Evolutionary conservation across 1,140 invertebrate species (phyloP).

Genomic region (Heliconius hermathena): DNA sequence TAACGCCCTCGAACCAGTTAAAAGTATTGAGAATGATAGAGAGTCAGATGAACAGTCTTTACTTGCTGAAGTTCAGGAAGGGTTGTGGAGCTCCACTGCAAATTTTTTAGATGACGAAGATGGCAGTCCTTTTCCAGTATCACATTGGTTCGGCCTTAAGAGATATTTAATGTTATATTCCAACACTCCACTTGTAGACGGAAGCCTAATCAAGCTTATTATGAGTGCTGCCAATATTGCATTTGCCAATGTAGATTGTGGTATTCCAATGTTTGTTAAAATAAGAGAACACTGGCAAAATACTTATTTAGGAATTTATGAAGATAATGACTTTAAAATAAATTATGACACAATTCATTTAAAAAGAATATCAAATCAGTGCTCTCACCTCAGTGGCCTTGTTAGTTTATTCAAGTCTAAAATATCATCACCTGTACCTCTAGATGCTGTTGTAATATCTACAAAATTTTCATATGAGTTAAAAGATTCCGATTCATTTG

Average conservation of each 20-base stretch:
- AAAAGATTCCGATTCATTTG: slow-evolving; percentile 83
- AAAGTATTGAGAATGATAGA: slow-evolving; percentile 23
- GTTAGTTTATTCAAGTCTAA: slow-evolving; percentile 91
- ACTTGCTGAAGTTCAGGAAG: slow-evolving; percentile 79
- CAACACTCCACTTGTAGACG: slow-evolving; percentile 84
- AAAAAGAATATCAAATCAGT: slow-evolving; percentile 90
- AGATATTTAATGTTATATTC: slow-evolving; percentile 92
- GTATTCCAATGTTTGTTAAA: slow-evolving; percentile 94
- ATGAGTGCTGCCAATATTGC: slow-evolving; percentile 93
- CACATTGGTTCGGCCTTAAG: slow-evolving; percentile 90
- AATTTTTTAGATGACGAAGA: slow-evolving; percentile 81
- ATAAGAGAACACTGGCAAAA: slow-evolving; percentile 90
- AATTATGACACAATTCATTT: slow-evolving; percentile 95
- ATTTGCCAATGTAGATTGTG: slow-evolving; percentile 90
- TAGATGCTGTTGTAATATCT: slow-evolving; percentile 88
- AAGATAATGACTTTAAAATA: slow-evolving; percentile 87
- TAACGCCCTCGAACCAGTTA: slow-evolving; percentile 67
- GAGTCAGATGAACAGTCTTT: slow-evolving; percentile 64
- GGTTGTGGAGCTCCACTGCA: slow-evolving; percentile 86
- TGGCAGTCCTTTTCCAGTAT: slow-evolving; percentile 82
- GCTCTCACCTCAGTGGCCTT: slow-evolving; percentile 90
- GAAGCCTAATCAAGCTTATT: slow-evolving; percentile 92
- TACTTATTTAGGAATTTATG: slow-evolving; percentile 90
- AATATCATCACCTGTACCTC: slow-evolving; percentile 83
- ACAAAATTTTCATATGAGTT: slow-evolving; percentile 92